Conservation (phyloP, 2,113 vertebrate genomes). For the Spea bombifrons region DNA sequence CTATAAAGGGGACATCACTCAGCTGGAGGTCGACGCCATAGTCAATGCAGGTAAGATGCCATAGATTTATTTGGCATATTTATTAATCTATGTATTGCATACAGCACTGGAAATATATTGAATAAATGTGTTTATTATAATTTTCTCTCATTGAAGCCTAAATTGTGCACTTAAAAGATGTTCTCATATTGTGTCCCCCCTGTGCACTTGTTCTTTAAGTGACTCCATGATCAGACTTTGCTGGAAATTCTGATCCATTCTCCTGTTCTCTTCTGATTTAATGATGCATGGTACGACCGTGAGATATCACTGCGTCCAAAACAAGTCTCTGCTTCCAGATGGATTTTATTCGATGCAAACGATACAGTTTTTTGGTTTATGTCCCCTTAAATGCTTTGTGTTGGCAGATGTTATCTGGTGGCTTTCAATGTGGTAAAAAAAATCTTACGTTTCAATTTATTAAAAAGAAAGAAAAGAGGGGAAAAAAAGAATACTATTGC, state of each 20-base stretch:
- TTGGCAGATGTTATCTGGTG: too few species aligned
- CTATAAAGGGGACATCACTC: conserved; percentile 94
- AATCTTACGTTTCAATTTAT: too few species aligned
- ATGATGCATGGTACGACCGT: conserved; percentile 9
- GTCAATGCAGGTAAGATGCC: conserved; percentile 91
- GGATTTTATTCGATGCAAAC: background rate
- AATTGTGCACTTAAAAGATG: conserved; percentile 11
- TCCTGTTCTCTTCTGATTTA: background rate
- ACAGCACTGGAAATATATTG: too few species aligned
- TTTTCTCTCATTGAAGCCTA: background rate
- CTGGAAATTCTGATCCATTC: background rate
- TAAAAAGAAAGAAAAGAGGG: too few species aligned
- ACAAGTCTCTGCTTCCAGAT: background rate
- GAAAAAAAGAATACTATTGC: too few species aligned
- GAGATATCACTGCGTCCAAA: background rate
- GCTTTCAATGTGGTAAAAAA: too few species aligned
- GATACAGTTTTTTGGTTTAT: too few species aligned
- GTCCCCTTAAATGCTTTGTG: too few species aligned
- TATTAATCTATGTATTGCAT: background rate
- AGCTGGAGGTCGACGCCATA: conserved; percentile 92
- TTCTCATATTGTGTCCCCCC: background rate
- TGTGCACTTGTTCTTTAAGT: background rate
- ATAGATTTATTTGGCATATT: background rate
- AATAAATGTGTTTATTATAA: background rate
- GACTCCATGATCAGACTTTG: background rate